phyloP scores from a whole-genome alignment of 2,888 invertebrate genomes.

The Heliconius cydno region DNA sequence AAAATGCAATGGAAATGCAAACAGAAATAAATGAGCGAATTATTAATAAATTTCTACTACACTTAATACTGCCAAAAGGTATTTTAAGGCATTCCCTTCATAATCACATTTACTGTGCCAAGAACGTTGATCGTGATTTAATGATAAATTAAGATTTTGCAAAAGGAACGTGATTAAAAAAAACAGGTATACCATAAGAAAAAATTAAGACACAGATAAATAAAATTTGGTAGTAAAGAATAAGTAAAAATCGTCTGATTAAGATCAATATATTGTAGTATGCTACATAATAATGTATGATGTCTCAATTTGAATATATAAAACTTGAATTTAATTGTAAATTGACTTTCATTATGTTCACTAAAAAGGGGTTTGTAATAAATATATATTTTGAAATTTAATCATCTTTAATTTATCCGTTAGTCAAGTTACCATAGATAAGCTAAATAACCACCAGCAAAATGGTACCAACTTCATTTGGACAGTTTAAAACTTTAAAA shows the following conservation, averaged over 20 bases:
- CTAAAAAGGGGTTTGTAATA: no score
- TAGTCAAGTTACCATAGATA: not conserved
- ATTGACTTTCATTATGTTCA: no score
- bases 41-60: conserved; percentile 25
- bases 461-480: not conserved
- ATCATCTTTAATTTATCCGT: no score
- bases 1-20: conserved; percentile 15
- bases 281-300: no score
- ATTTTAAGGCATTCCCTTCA: conserved; percentile 38
- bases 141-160: conserved; percentile 10
- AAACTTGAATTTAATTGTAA: no score
- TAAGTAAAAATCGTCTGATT: not conserved
- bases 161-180: not conserved
- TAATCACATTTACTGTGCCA: conserved; percentile 35
- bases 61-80: conserved; percentile 39
- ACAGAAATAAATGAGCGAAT: conserved; percentile 13
- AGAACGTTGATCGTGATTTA: conserved; percentile 26
- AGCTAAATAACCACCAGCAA: not conserved
- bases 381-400: no score
- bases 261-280: no score
- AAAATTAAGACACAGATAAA: not conserved
- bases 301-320: no score
- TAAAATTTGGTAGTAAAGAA: not conserved
- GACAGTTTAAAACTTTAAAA: not conserved
- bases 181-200: not conserved